Evolutionary conservation across 2,113 vertebrate species (phyloP).

Genomic region (Columbina picui): DNA sequence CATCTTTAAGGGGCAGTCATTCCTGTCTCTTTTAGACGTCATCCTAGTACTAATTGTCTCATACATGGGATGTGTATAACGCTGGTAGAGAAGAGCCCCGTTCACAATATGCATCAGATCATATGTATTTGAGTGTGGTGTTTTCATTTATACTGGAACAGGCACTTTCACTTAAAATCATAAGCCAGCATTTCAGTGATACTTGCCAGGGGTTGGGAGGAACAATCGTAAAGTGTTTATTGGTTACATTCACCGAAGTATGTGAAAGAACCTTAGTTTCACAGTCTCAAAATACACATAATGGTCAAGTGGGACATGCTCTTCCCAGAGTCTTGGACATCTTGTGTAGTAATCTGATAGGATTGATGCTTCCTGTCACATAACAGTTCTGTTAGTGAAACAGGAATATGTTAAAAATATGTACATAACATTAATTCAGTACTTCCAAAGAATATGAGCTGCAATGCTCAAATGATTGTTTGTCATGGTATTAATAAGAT

Average conservation of each 20-base stretch:
- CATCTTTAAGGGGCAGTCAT: not conserved
- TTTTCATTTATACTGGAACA: not conserved
- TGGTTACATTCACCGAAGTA: not conserved
- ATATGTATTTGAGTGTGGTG: not conserved
- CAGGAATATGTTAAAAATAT: not conserved
- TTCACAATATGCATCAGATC: not conserved
- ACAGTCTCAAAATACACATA: not conserved
- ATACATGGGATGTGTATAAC: not conserved
- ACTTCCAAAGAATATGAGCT: rapidly evolving
- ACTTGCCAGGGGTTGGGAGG: not conserved
- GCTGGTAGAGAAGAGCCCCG: not conserved
- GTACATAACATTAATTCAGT: not conserved
- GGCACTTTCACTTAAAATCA: not conserved
- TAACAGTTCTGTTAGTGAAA: not conserved
- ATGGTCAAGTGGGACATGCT: not conserved
- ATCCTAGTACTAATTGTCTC: not conserved
- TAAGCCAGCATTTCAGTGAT: not conserved
- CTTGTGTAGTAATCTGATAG: not conserved
- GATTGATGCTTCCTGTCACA: not conserved
- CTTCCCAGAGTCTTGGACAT: not conserved
- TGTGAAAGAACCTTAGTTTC: not conserved
- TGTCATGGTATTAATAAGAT: not conserved
- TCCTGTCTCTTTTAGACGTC: not conserved
- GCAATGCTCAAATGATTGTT: not conserved
- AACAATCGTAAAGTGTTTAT: not conserved